These are phyloP conservation scores for Eupsilia transversa DNA, from an alignment of 2,888 invertebrate species.

Conservation along the genomic window DNA sequence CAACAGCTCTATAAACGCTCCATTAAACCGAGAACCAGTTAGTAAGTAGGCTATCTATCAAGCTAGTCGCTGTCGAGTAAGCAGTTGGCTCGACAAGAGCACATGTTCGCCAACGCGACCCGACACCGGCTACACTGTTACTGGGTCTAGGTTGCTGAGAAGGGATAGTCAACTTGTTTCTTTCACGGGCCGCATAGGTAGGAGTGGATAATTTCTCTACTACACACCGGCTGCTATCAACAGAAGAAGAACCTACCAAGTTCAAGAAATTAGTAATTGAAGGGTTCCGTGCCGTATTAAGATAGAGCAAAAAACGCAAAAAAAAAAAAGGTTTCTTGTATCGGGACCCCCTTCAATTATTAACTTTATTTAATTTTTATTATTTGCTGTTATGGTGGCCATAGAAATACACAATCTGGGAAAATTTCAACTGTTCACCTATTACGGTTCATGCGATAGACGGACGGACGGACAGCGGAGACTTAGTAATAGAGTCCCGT, in stretches of 20 bases:
- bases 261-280: too few species aligned
- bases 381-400: neutral
- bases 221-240: neutral
- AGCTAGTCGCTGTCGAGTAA: conserved; percentile 21
- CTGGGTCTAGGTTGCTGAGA: conserved; percentile 61
- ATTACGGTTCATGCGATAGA: too few species aligned
- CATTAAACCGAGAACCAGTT: conserved; percentile 48
- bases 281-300: too few species aligned
- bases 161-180: conserved; percentile 27
- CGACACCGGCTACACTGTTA: conserved; percentile 35
- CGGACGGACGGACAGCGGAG: too few species aligned
- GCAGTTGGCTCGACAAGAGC: conserved; percentile 49
- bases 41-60: conserved; percentile 55
- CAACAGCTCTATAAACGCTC: conserved; percentile 14
- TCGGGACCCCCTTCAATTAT: neutral
- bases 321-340: neutral
- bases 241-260: neutral
- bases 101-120: conserved; percentile 35
- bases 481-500: too few species aligned
- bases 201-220: too few species aligned
- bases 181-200: conserved; percentile 14
- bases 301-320: too few species aligned
- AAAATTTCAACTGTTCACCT: neutral
- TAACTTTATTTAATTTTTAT: neutral
- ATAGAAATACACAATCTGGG: neutral